Evolutionary conservation across 2,797 vertebrate species (phyloP).

Genomic region (Rhabdophis nuchalis): DNA sequence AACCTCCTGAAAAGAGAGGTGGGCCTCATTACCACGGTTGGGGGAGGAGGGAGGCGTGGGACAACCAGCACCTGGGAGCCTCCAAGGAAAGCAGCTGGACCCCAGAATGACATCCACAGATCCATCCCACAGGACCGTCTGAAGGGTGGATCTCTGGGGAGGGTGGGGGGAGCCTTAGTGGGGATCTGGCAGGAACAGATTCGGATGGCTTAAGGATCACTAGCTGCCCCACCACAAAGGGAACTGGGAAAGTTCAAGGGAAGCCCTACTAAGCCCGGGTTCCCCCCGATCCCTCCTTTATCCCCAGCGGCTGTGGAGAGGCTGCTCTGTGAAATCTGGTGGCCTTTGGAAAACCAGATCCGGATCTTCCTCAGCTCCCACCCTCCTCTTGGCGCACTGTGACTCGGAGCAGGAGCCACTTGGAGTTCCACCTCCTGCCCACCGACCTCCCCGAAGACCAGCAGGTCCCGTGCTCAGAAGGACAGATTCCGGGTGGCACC

Average conservation of each 20-base stretch:
- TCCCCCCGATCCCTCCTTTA: not conserved
- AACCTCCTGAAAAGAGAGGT: slow-evolving; percentile 73
- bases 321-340: not conserved
- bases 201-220: not conserved
- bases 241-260: not conserved
- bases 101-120: not conserved
- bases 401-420: not conserved
- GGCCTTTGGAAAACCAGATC: not conserved
- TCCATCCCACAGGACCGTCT: not conserved
- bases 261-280: not conserved
- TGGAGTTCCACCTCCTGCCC: not conserved
- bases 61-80: not conserved
- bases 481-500: not conserved
- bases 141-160: not conserved
- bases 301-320: not conserved
- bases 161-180: not conserved
- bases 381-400: not conserved
- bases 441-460: not conserved
- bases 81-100: not conserved
- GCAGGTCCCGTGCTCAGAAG: not conserved
- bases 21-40: not conserved
- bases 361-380: not conserved
- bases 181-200: not conserved
- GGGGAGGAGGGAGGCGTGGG: rapidly evolving
- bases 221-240: not conserved